Percentiles rank a stretch among this genome's conserved stretches.
phyloP scores from a whole-genome alignment of 2,113 vertebrate species.

The Nothocercus julius region DNA sequence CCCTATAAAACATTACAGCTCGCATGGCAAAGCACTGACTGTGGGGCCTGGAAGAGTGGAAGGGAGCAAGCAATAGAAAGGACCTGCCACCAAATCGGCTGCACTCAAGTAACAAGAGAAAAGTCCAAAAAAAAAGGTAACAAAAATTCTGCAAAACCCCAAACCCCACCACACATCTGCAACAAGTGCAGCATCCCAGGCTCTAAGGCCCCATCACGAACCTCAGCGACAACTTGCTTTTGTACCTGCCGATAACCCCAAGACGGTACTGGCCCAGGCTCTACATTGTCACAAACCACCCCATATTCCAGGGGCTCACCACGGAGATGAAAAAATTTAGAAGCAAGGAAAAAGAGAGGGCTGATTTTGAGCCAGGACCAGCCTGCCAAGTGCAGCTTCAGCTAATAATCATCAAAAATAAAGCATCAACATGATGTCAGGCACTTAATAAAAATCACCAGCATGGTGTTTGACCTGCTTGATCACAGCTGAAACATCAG shows the following conservation, averaged over 20 bases:
- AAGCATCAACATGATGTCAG: background rate
- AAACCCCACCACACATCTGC: background rate
- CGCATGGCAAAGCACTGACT: background rate
- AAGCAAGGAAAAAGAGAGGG: background rate
- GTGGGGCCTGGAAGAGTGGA: background rate
- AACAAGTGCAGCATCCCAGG: fast-evolving
- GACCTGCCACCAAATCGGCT: background rate
- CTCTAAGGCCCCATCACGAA: background rate
- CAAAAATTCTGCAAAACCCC: background rate
- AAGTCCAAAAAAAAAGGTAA: background rate
- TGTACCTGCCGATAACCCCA: background rate
- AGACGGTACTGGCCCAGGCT: fast-evolving
- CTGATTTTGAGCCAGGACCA: background rate
- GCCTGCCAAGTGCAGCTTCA: background rate
- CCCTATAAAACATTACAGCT: background rate
- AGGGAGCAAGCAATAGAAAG: background rate
- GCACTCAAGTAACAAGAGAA: background rate
- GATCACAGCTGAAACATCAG: background rate
- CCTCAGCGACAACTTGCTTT: fast-evolving
- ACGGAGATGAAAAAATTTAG: background rate
- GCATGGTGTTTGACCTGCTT: fast-evolving
- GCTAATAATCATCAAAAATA: background rate
- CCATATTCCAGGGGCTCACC: background rate
- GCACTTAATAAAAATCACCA: no score
- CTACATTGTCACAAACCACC: background rate